Base-by-base conservation (phyloP, 2,888 invertebrate genomes). In the Oxycera nigricornis region DNA sequence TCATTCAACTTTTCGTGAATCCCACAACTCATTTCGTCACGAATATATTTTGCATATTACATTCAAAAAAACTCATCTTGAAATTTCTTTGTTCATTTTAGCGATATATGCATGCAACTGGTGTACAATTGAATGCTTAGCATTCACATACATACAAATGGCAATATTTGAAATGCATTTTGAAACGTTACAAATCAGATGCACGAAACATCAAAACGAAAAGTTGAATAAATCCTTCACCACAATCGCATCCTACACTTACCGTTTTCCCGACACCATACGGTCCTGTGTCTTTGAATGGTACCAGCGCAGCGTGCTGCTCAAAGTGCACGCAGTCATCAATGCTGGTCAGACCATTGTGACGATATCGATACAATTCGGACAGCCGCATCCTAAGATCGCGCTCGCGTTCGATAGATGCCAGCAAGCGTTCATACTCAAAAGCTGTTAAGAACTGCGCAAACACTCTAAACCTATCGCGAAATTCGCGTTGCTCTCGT, bases 241-340 rank as follows among this genome's bases (percentile, higher is more conserved):
- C 14, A 46, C 14, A 3, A 14, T 3, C n/a, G 14, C 3, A 11
- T 3, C 17, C 20, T 26, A 6, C 9, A 24, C 85, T 84, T 82
- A 85, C 84, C 78, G 86, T 85, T 80, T 84, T 83, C 26, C 84
- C 86, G 78, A 85, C 84, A 2, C 86, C 85, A 77, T 82, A 85
- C 1, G 85, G 85, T 30, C 86, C 82, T 76, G 84, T 81, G 81
- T 88, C 81, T 78, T 87, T 87, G 81, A 89, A 87, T 81, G 88
- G 86, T 80, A 91, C 84, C 78, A 88, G 89, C 80, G 90, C 87
- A 73, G 91, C 89, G 86, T 91, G 89, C 82, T 94, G 94, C 81
- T 96, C 96, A 83, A 94, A 95, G 83, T 95, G 94, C 35, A 93
- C 89, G 80, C 95, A 93, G 83, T 96, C 96, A 82, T 94, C 93